Evolutionary conservation across 1,140 invertebrate genomes (phyloP).

Genomic region (Drosophila navojoa): DNA sequence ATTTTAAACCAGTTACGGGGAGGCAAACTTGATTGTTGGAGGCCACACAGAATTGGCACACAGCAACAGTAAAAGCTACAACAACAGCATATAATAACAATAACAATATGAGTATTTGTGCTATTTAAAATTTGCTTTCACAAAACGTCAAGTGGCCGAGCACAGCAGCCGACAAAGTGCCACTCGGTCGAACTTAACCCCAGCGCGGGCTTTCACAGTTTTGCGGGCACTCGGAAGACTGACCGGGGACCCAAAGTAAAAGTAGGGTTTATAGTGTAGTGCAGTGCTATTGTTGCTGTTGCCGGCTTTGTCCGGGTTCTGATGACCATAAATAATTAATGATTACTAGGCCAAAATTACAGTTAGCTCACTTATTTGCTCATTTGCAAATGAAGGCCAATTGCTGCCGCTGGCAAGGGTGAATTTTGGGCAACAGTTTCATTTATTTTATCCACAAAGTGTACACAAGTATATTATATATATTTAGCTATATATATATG

Average conservation of each 20-base stretch:
- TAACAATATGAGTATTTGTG: conserved; percentile 65
- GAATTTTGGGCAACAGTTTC: conserved; percentile 32
- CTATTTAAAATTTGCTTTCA: conserved; percentile 73
- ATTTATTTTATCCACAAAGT: conserved; percentile 68
- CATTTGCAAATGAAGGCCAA: conserved; percentile 82
- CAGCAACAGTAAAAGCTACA: background rate
- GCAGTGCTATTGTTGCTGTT: conserved; percentile 23
- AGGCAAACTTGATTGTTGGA: conserved; percentile 64
- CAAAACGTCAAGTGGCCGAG: conserved; percentile 69
- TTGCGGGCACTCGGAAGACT: conserved; percentile 8
- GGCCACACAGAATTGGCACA: conserved; percentile 73
- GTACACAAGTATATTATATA: conserved; percentile 1
- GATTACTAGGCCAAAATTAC: conserved; percentile 80
- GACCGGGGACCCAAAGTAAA: conserved; percentile 26
- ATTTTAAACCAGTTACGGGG: conserved; percentile 54
- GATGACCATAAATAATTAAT: conserved; percentile 81
- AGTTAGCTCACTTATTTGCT: conserved; percentile 81
- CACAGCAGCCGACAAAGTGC: conserved; percentile 63
- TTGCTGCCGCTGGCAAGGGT: conserved; percentile 47
- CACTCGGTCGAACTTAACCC: conserved; percentile 57
- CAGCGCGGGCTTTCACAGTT: conserved; percentile 12
- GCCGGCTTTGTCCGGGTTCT: conserved; percentile 35
- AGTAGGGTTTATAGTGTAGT: conserved; percentile 12
- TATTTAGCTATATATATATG: background rate
- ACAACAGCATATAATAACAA: conserved; percentile 33